Conservation (phyloP, 2,797 vertebrate genomes). For the Nothura maculosa region DNA sequence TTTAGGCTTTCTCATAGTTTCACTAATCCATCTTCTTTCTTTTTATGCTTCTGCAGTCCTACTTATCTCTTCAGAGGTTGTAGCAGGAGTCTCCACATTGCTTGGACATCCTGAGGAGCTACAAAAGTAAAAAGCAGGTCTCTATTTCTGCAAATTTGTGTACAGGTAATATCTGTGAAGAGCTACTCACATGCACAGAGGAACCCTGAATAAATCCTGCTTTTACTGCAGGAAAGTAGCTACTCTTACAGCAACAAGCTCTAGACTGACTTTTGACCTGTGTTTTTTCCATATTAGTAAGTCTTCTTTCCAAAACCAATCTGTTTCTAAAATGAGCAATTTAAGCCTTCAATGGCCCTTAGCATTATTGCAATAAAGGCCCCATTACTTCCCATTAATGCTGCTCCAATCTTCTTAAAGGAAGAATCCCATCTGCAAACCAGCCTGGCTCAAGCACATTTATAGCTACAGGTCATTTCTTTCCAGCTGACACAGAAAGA, state of each 20-base stretch:
- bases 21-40: neutral
- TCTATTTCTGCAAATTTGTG: rapidly evolving
- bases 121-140: rapidly evolving
- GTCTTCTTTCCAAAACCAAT: neutral
- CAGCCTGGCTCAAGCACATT: conserved; percentile 60
- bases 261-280: rapidly evolving
- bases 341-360: neutral
- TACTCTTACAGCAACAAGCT: rapidly evolving
- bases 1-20: neutral
- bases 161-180: rapidly evolving
- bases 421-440: conserved; percentile 7
- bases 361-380: neutral
- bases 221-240: rapidly evolving
- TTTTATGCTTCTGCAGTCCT: neutral
- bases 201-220: rapidly evolving
- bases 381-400: conserved; percentile 33
- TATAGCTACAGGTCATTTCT: conserved; percentile 72
- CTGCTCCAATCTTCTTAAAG: conserved; percentile 79
- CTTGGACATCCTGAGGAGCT: neutral
- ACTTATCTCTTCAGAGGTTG: rapidly evolving
- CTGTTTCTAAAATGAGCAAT: neutral
- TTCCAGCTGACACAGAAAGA: conserved; percentile 34
- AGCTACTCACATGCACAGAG: rapidly evolving
- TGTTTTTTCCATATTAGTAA: rapidly evolving
- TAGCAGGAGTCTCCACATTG: rapidly evolving